These are phyloP conservation scores for Hestina assimilis DNA, from an alignment of 1,140 invertebrate genomes.

Conservation along the genomic window DNA sequence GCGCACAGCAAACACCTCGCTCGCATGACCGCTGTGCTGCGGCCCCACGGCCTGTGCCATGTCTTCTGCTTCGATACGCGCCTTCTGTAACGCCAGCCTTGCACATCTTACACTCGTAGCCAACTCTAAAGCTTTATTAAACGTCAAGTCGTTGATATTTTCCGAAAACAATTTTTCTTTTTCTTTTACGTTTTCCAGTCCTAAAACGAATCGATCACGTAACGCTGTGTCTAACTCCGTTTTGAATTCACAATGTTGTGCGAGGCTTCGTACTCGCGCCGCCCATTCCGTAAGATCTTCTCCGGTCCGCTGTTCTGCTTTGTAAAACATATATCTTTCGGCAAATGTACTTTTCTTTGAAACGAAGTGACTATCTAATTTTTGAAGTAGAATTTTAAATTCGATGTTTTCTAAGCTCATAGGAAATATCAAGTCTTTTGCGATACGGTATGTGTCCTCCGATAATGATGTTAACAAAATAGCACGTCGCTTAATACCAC, in stretches of 20 bases:
- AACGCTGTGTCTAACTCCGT: background rate
- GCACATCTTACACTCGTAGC: background rate
- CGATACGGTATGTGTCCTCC: slow-evolving; percentile 13
- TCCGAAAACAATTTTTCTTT: background rate
- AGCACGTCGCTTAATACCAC: background rate
- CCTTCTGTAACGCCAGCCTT: background rate
- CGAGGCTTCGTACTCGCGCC: background rate
- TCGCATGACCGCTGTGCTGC: no score
- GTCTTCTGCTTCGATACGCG: background rate
- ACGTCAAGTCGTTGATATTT: background rate
- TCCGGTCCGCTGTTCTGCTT: slow-evolving; percentile 8
- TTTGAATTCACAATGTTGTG: background rate
- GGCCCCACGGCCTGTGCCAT: no score
- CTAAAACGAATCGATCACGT: background rate
- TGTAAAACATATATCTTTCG: slow-evolving; percentile 13
- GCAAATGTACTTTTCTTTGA: slow-evolving; percentile 16
- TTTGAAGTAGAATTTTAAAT: background rate
- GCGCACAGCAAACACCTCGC: no score
- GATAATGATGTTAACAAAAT: background rate
- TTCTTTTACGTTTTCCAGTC: background rate
- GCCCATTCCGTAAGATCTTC: slow-evolving; percentile 18
- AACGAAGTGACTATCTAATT: background rate
- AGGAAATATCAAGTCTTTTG: background rate
- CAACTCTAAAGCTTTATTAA: background rate
- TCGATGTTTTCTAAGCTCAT: background rate